Evolutionary conservation across 2,797 vertebrate genomes (phyloP), one percentile per base, ranked within the genome.

Genomic region (Oceanodroma leucorhoa): DNA sequence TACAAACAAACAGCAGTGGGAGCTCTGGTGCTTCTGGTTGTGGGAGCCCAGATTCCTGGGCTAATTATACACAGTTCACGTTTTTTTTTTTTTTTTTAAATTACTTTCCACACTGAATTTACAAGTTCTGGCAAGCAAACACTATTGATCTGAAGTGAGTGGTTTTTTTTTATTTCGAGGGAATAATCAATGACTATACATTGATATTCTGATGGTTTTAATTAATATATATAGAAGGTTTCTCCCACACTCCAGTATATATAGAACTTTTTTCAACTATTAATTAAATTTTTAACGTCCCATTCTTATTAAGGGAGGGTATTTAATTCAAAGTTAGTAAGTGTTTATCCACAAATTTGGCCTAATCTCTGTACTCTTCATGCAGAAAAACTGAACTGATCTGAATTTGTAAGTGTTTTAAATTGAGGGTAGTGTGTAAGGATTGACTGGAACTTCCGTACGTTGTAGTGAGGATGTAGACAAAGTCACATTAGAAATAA

Each of bases 11-110:
- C 94, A 75, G 90, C 83, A 95, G 93, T 95, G 91, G 93, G 93
- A 96, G 95, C 94, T 95, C 82, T 95, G 92, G 89, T 86, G 87
- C 95, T 95, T 91, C 76, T 87, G 65, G 26, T 58, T 72, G 81
- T 81, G 61, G 60, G 83, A 94, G 77, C 51, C 54, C 73, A 55
- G 58, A 85, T 89, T 80, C 79, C 72, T 77, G n/a, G 75, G 93
- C 85, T 94, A 53, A 77, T 93, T 85, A 65, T 87, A 83, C 34
- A 57, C 36, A 53, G 24, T 51, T 72, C 26, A 32, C 62, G n/a
- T n/a, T n/a, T 64, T 43, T 43, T 43, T 43, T 20, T 45, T 45
- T 45, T 45, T 46, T 24, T 48, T 48, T 1, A 40, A 61, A 14
- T 8, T 55, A 11, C 36, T 73, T 94, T 78, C 14, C 21, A 45